phyloP scores from a whole-genome alignment of 2,888 invertebrate genomes.

The Venusia cambrica region DNA sequence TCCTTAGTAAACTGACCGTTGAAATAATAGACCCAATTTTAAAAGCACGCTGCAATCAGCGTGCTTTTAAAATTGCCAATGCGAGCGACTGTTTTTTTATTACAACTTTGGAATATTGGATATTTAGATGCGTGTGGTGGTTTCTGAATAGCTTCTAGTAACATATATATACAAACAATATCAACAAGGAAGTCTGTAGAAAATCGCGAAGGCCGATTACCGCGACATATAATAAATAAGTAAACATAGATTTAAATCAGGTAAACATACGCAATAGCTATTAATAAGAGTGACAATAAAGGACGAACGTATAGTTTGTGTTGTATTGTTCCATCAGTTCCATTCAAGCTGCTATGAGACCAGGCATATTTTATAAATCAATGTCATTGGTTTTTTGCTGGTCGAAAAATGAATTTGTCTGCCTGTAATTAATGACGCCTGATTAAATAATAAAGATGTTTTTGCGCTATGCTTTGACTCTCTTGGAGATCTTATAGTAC shows the following conservation, averaged over 20 bases:
- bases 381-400: constrained; percentile 23
- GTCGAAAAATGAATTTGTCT: constrained; percentile 24
- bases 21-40: too few species aligned
- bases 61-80: too few species aligned
- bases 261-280: constrained; percentile 22
- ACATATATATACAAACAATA: too few species aligned
- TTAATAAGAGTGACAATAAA: constrained; percentile 32
- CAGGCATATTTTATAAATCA: constrained; percentile 21
- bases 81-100: too few species aligned
- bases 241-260: too few species aligned
- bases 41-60: too few species aligned
- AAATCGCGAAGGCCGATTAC: constrained; percentile 9
- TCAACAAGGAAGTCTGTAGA: constrained; percentile 10
- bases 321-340: constrained; percentile 25
- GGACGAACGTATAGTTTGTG: constrained; percentile 19
- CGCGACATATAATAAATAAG: constrained; percentile 12
- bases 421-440: constrained; percentile 21
- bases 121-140: too few species aligned
- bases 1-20: too few species aligned
- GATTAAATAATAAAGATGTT: constrained; percentile 8
- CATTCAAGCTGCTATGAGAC: constrained; percentile 28
- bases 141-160: too few species aligned
- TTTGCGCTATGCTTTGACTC: too few species aligned
- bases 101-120: too few species aligned
- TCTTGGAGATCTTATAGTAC: too few species aligned